Conservation (phyloP, 2,888 invertebrate species). For the Lasioglossum pauxillum region DNA sequence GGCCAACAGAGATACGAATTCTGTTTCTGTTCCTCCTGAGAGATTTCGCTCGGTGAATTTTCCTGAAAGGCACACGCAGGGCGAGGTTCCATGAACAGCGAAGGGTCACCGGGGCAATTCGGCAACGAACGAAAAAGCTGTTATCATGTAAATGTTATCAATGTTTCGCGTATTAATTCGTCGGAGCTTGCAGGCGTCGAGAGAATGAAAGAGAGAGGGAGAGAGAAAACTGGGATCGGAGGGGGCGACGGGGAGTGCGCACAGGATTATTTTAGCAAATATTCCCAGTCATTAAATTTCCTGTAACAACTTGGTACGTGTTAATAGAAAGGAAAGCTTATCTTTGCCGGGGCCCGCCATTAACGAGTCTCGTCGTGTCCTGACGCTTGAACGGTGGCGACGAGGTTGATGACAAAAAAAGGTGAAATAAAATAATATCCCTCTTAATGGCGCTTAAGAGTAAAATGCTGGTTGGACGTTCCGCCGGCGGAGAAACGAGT, state of each 20-base stretch:
- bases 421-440: slow-evolving; percentile 66
- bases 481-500: slow-evolving; percentile 48
- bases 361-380: slow-evolving; percentile 63
- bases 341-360: slow-evolving; percentile 55
- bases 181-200: not conserved
- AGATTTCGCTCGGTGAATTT: slow-evolving; percentile 17
- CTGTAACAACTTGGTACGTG: slow-evolving; percentile 50
- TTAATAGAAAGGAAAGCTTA: slow-evolving; percentile 60
- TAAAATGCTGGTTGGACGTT: slow-evolving; percentile 65
- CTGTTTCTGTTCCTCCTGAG: not conserved
- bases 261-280: slow-evolving; percentile 46
- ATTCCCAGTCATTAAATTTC: slow-evolving; percentile 53
- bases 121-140: slow-evolving; percentile 25
- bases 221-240: not conserved
- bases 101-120: not conserved
- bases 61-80: not conserved
- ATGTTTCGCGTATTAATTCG: slow-evolving; percentile 27
- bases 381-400: slow-evolving; percentile 52
- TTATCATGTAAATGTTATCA: slow-evolving; percentile 32
- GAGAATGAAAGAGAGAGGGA: not conserved
- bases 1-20: slow-evolving; percentile 1
- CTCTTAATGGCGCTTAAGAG: slow-evolving; percentile 69
- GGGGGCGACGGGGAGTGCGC: not conserved
- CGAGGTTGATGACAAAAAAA: slow-evolving; percentile 66
- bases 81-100: not conserved